Evolutionary conservation across 2,113 vertebrate genomes (phyloP).

Genomic region (Prinia subflava): DNA sequence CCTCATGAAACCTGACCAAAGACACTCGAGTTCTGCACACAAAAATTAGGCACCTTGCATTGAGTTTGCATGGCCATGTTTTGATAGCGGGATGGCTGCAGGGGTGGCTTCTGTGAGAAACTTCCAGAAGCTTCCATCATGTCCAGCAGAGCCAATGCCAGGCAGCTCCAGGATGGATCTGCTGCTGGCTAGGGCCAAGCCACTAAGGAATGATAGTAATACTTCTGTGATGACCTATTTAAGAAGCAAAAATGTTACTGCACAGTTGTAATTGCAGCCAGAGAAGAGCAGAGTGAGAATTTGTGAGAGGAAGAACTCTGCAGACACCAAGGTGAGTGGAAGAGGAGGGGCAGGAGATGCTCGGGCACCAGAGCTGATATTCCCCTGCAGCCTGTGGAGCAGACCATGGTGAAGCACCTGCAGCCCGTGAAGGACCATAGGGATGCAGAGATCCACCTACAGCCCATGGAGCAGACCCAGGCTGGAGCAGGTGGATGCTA

Average conservation of each 20-base stretch:
- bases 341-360: background rate
- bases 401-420: background rate
- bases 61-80: background rate
- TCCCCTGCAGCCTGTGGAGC: background rate
- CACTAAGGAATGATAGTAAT: background rate
- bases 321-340: background rate
- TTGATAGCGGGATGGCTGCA: too few species aligned
- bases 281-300: background rate
- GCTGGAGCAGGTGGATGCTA: background rate
- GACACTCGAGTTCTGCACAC: background rate
- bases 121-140: background rate
- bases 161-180: background rate
- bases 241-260: background rate
- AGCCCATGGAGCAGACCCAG: background rate
- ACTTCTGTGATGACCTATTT: background rate
- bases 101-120: background rate
- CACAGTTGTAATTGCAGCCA: background rate
- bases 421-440: too few species aligned
- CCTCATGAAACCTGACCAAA: background rate
- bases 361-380: fast-evolving
- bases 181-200: background rate
- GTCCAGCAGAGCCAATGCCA: background rate
- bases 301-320: background rate
- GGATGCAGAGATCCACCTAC: background rate
- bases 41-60: background rate